Evolutionary conservation across 2,113 vertebrate genomes (phyloP), one percentile per base, ranked within the genome.

Genomic region (Mellivora capensis): DNA sequence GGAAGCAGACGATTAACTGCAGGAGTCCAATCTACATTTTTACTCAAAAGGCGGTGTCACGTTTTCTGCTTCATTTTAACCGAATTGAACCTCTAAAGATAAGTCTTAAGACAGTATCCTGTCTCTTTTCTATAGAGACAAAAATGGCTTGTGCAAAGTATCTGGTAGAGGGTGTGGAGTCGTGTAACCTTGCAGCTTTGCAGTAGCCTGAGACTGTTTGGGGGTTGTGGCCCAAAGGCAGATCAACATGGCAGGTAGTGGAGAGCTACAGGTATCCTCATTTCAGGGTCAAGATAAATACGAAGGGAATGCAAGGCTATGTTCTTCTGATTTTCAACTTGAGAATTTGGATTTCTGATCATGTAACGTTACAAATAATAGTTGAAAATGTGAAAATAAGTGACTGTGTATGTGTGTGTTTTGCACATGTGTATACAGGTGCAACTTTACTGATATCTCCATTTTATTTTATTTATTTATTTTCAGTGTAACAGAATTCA

Each of bases 281-380:
- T 10, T 18, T 59, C 42, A n/a, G 34, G 9, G 5, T n/a, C 23
- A 29, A 4, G 67, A 4, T 77, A 39, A 49, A 29, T n/a, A 59
- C 6, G 6, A 34, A 1, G 3, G 25, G 47, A 49, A 4, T 31
- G 10, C 2, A n/a, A 39, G 8, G 31, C 7, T 54, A 39, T 14
- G 34, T 4, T 61, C 11, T 52, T 57, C 11, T 76, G 20, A 71
- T 44, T 57, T 92, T 64, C 23, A 59, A 6, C 21, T 76, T 76
- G 39, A 92, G 23, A 92, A 87, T 52, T 82, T 31, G n/a, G 23
- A 27, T 90, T 34, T 95, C 10, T 44, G 25, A 82, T 89, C 4
- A 52, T 91, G 44, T 59, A 90, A 69, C 14, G 10, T 39, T 80
- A 25, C 11, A 0, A 20, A 31, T 15, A 91, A 67, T 80, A 44